Evolutionary conservation across 2,113 vertebrate species (phyloP).

Genomic region (Morone chrysops): DNA sequence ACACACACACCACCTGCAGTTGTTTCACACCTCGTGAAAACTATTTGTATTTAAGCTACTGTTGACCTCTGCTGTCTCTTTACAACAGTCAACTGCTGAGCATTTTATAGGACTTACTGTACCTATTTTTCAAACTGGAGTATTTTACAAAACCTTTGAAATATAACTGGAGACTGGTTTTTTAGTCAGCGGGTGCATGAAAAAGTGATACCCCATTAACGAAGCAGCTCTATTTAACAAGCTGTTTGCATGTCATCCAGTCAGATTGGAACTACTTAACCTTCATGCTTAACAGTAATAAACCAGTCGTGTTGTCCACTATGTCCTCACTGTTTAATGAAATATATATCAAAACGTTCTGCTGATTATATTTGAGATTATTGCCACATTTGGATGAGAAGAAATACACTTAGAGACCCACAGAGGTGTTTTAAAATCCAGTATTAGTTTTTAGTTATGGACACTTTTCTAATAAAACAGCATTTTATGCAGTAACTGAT

Average conservation of each 20-base stretch:
- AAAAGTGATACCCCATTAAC: conserved; percentile 25
- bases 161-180: conserved; percentile 50
- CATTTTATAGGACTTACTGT: conserved; percentile 66
- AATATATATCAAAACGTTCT: conserved; percentile 11
- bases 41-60: conserved; percentile 49
- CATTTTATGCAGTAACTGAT: not conserved
- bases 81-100: conserved; percentile 54
- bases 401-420: not conserved
- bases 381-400: conserved; percentile 45
- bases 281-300: conserved; percentile 56
- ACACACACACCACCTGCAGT: conserved; percentile 28
- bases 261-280: conserved; percentile 55
- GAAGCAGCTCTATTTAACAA: conserved; percentile 63
- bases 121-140: conserved; percentile 70
- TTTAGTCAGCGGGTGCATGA: conserved; percentile 58
- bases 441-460: not conserved
- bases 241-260: conserved; percentile 67
- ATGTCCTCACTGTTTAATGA: conserved; percentile 41
- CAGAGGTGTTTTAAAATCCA: not conserved
- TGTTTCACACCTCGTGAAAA: conserved; percentile 43
- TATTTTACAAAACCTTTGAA: conserved; percentile 76
- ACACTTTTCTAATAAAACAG: not conserved
- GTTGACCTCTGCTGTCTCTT: conserved; percentile 59
- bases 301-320: conserved; percentile 50
- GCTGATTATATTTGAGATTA: conserved; percentile 49